Percentiles rank a stretch among this genome's conserved stretches.
phyloP scores from a whole-genome alignment of 2,888 invertebrate species.

The Rhodophaea formosa region DNA sequence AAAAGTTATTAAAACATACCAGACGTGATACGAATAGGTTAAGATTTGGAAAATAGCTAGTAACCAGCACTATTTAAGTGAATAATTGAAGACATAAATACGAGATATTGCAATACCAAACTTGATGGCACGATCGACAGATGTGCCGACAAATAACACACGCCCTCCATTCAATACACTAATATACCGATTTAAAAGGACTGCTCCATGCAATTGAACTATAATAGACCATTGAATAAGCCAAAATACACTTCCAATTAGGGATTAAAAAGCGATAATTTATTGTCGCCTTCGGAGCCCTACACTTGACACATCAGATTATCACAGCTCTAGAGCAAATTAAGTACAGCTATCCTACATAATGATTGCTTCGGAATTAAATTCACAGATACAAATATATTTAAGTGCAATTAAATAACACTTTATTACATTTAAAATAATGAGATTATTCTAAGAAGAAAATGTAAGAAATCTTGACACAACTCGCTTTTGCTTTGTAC shows the following conservation, averaged over 20 bases:
- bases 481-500: constrained; percentile 75
- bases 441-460: constrained; percentile 53
- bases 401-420: background rate
- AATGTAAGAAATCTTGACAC: constrained; percentile 71
- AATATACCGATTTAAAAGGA: constrained; percentile 20
- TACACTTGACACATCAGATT: constrained; percentile 69
- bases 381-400: background rate
- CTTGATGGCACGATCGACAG: constrained; percentile 40
- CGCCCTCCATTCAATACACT: constrained; percentile 37
- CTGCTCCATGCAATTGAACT: constrained; percentile 22
- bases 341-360: background rate
- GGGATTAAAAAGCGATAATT: constrained; percentile 52
- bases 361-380: background rate
- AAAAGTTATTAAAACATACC: background rate
- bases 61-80: background rate
- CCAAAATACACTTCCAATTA: constrained; percentile 43
- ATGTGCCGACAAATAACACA: constrained; percentile 56
- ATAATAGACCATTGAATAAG: constrained; percentile 35
- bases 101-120: background rate
- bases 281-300: constrained; percentile 59
- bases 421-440: constrained; percentile 43
- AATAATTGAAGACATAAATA: background rate
- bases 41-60: background rate
- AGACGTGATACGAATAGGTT: background rate
- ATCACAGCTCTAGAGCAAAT: constrained; percentile 35